Conservation (phyloP, 2,113 vertebrate genomes). For the Clarias gariepinus region DNA sequence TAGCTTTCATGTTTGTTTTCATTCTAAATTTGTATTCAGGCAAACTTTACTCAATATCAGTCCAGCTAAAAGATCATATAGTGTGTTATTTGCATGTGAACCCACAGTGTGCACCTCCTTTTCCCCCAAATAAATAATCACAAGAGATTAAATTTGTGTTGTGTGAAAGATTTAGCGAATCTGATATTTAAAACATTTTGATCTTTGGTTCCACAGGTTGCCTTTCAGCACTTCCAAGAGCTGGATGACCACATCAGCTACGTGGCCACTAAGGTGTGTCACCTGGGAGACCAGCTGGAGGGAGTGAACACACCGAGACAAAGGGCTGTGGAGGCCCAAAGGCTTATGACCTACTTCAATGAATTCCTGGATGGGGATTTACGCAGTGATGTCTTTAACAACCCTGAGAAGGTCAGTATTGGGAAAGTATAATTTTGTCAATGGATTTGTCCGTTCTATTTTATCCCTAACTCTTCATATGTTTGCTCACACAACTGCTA, state of each 20-base stretch:
- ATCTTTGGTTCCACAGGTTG: conserved; percentile 78
- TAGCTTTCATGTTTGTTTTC: not conserved
- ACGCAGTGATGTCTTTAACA: conserved; percentile 98
- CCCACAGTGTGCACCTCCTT: not conserved
- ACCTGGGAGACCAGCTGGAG: conserved; percentile 97
- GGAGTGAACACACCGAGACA: conserved; percentile 97
- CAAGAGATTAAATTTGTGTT: not conserved
- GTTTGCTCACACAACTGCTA: not conserved
- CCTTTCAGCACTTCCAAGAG: conserved; percentile 98
- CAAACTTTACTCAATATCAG: not conserved
- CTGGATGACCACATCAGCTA: conserved; percentile 99
- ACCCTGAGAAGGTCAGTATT: conserved; percentile 90
- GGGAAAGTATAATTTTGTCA: not conserved
- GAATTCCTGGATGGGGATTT: conserved; percentile 98
- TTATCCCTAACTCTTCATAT: too few relatives aligned
- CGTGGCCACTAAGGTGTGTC: conserved; percentile 98
- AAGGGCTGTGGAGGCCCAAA: conserved; percentile 96
- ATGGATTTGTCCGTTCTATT: not conserved
- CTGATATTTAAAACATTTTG: not conserved
- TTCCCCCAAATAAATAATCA: not conserved
- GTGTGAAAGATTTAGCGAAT: not conserved
- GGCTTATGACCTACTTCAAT: conserved; percentile 99
- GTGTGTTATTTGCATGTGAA: not conserved
- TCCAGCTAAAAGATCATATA: not conserved
- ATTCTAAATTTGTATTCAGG: not conserved